Evolutionary conservation across 2,113 vertebrate species (phyloP).

Genomic region (Mustelus asterias): DNA sequence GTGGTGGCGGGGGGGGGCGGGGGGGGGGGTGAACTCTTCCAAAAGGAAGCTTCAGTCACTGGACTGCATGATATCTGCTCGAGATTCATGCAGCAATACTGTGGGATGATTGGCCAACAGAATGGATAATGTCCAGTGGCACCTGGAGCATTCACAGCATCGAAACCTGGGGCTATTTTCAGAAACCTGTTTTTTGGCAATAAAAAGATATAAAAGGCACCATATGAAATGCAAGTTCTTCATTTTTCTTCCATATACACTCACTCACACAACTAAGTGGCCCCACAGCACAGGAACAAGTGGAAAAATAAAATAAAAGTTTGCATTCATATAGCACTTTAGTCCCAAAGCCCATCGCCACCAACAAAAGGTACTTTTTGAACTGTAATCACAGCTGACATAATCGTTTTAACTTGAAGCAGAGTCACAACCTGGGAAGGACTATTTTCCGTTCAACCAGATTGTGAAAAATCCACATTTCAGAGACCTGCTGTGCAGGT

Average conservation of each 20-base stretch:
- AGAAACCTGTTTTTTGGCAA: background rate
- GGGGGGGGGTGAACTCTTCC: background rate
- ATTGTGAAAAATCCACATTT: background rate
- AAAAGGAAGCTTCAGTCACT: background rate
- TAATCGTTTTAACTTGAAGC: background rate
- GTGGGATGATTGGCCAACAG: background rate
- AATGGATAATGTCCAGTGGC: background rate
- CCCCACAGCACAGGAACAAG: background rate
- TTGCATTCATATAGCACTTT: background rate
- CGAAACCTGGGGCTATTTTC: too few relatives aligned
- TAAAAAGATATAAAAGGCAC: background rate
- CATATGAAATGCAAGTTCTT: background rate
- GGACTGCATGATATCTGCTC: background rate
- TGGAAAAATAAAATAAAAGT: background rate
- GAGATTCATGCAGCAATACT: background rate
- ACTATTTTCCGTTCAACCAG: background rate
- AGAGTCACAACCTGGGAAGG: background rate
- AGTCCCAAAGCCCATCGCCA: background rate
- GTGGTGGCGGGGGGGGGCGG: too few relatives aligned
- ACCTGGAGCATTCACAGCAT: background rate
- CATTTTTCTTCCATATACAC: background rate
- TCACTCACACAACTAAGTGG: background rate
- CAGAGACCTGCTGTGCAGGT: background rate
- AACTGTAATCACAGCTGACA: background rate
- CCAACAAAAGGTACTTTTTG: background rate